Conservation (phyloP, 1,140 invertebrate species). For the Nephila pilipes region DNA sequence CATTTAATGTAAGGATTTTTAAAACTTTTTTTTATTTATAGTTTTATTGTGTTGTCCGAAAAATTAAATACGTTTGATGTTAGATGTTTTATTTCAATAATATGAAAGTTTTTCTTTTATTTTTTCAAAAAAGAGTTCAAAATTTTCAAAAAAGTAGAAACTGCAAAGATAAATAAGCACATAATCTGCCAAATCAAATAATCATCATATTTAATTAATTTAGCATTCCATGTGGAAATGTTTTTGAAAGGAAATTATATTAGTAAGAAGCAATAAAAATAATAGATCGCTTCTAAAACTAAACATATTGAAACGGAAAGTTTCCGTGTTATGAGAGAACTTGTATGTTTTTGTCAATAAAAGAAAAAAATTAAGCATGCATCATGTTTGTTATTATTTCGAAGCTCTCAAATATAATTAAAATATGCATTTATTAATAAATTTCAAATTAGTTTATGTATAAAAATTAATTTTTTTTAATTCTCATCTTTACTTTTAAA, state of each 20-base stretch:
- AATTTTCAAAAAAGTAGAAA: no score
- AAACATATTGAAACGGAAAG: background rate
- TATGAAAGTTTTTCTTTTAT: no score
- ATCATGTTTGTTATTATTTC: background rate
- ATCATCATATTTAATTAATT: background rate
- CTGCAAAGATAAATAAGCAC: no score
- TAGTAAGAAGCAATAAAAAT: background rate
- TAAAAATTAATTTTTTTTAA: background rate
- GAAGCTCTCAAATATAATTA: background rate
- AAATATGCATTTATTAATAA: conserved; percentile 14
- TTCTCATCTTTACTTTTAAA: background rate
- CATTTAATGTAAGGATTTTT: background rate
- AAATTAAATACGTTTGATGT: no score
- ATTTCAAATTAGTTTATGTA: conserved; percentile 7
- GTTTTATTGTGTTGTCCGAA: background rate
- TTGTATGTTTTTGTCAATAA: background rate
- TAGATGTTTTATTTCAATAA: no score
- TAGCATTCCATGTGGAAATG: background rate
- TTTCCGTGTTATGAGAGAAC: background rate
- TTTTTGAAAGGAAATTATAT: background rate
- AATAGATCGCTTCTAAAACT: background rate
- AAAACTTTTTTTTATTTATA: background rate
- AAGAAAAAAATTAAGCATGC: background rate
- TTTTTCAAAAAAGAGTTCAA: no score
- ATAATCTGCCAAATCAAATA: background rate